Evolutionary conservation across 2,888 invertebrate genomes (phyloP).

Genomic region (Trachelus troglodyta): DNA sequence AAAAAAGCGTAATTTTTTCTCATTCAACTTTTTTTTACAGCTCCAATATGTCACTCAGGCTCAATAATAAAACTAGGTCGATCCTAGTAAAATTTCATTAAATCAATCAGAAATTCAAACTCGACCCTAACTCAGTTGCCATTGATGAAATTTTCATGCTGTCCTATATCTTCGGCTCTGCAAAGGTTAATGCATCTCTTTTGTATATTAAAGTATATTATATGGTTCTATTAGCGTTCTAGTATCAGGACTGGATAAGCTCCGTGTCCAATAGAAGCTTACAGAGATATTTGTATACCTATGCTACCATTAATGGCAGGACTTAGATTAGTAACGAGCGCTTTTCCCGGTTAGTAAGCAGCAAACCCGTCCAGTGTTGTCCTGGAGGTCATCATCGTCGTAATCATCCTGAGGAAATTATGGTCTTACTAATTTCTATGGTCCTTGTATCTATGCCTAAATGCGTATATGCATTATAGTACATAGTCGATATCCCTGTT

Average conservation of each 20-base stretch:
- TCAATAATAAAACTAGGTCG: neutral
- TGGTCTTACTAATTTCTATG: neutral
- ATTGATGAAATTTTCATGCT: neutral
- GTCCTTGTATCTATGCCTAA: neutral
- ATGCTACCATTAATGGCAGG: slow-evolving; percentile 5
- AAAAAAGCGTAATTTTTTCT: neutral
- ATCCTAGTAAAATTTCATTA: neutral
- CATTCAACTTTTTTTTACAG: neutral
- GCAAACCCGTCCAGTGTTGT: neutral
- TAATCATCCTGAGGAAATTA: neutral
- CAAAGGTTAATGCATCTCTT: neutral
- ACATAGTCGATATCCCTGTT: neutral
- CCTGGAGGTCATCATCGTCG: neutral
- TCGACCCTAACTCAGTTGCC: neutral
- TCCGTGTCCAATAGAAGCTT: slow-evolving; percentile 10
- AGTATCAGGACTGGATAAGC: neutral
- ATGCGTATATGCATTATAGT: neutral
- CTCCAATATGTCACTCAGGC: neutral
- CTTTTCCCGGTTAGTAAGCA: slow-evolving; percentile 23
- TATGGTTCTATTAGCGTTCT: slow-evolving; percentile 7
- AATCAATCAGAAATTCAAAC: neutral
- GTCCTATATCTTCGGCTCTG: neutral
- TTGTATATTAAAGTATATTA: neutral
- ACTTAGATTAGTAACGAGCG: slow-evolving; percentile 19
- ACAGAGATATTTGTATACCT: neutral